Conservation (phyloP, 2,797 vertebrate species). For the Cryptoblepharus egeriae region DNA sequence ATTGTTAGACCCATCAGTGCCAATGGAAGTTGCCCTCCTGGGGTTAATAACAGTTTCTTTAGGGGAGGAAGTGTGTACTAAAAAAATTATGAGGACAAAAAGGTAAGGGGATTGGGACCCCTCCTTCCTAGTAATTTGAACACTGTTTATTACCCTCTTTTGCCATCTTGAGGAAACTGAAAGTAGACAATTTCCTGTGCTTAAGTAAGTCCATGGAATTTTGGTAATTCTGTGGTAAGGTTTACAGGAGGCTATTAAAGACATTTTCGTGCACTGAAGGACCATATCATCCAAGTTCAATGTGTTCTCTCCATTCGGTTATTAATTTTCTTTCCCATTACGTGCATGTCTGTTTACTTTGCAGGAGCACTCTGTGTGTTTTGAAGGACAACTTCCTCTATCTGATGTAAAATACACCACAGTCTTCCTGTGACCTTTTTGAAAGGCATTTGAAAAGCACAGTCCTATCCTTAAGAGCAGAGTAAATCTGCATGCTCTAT, state of each 20-base stretch:
- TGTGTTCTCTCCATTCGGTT: slow-evolving; percentile 54
- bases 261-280: slow-evolving; percentile 41
- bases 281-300: slow-evolving; percentile 57
- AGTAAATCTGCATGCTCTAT: slow-evolving; percentile 46
- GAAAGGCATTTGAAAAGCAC: slow-evolving; percentile 54
- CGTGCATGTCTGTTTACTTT: slow-evolving; percentile 42
- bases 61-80: neutral
- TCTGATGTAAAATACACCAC: slow-evolving; percentile 48
- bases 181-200: neutral
- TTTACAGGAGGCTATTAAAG: slow-evolving; percentile 49
- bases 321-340: slow-evolving; percentile 57
- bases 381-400: slow-evolving; percentile 53
- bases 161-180: slow-evolving; percentile 16
- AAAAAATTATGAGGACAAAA: too few species aligned
- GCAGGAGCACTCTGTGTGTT: slow-evolving; percentile 44
- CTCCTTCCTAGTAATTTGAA: neutral
- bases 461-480: slow-evolving; percentile 49
- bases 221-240: slow-evolving; percentile 28
- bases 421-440: slow-evolving; percentile 68
- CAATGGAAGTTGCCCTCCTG: too few species aligned
- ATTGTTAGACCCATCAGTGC: too few species aligned
- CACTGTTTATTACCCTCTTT: neutral
- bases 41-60: neutral
- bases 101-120: neutral
- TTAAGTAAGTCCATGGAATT: slow-evolving; percentile 11